These are phyloP conservation scores for Sparidentex hasta DNA, from an alignment of 2,797 vertebrate species.

Conservation along the genomic window DNA sequence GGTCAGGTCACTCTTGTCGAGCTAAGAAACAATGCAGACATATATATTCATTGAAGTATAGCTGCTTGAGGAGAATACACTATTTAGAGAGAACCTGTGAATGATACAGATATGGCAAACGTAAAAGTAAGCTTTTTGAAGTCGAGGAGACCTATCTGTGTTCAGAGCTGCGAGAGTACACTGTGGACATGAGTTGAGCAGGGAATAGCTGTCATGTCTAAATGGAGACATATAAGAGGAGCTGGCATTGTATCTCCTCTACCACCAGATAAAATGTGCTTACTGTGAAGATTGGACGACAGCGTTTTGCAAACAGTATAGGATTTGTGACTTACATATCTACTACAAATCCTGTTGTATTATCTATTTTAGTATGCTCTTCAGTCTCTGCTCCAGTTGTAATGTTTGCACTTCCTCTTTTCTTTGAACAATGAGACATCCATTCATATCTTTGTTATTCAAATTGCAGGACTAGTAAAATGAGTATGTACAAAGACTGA, in stretches of 20 bases:
- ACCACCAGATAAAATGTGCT: constrained; percentile 63
- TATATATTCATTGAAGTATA: background rate
- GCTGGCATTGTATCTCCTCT: constrained; percentile 40
- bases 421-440: constrained; percentile 10
- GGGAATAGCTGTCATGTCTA: constrained; percentile 76
- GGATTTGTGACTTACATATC: constrained; percentile 52
- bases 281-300: constrained; percentile 62
- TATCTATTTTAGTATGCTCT: constrained; percentile 31
- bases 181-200: constrained; percentile 52
- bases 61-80: background rate
- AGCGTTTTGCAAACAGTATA: constrained; percentile 65
- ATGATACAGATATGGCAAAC: background rate
- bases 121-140: background rate
- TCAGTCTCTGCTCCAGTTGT: constrained; percentile 26
- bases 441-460: background rate
- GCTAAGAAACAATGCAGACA: constrained; percentile 26
- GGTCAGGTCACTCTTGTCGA: constrained; percentile 31
- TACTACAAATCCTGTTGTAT: constrained; percentile 48
- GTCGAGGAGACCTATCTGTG: constrained; percentile 6
- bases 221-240: constrained; percentile 67
- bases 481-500: background rate
- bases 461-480: background rate
- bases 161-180: constrained; percentile 39
- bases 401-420: constrained; percentile 17
- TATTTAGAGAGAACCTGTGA: background rate